Conservation (phyloP, 2,888 invertebrate genomes). For the Protonemura montana region DNA sequence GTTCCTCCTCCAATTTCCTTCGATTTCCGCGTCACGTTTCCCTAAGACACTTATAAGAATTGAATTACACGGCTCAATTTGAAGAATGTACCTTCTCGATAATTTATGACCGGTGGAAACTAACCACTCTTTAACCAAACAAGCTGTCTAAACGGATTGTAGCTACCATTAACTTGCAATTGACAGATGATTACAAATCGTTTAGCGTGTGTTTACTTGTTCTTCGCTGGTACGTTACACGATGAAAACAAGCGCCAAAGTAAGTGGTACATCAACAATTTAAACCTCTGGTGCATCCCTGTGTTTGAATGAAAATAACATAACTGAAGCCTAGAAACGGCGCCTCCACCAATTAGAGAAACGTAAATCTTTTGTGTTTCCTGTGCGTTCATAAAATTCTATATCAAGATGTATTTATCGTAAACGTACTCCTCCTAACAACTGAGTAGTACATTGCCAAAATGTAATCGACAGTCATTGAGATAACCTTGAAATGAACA, state of each 20-base stretch:
- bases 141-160: neutral
- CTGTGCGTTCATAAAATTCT: too few relatives aligned
- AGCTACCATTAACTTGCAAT: neutral
- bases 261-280: too few relatives aligned
- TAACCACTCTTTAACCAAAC: too few relatives aligned
- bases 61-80: neutral
- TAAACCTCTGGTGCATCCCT: neutral
- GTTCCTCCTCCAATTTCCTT: neutral
- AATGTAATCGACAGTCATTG: neutral
- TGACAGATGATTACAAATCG: neutral
- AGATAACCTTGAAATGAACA: neutral
- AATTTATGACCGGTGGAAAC: too few relatives aligned
- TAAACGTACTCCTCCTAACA: neutral
- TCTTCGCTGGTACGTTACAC: neutral
- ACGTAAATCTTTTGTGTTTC: too few relatives aligned
- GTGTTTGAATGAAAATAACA: neutral
- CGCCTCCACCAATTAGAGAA: neutral
- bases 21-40: neutral
- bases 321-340: neutral
- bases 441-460: neutral
- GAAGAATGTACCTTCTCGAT: neutral
- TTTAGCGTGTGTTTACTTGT: neutral
- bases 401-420: too few relatives aligned
- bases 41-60: neutral
- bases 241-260: too few relatives aligned